Base-by-base conservation (phyloP, 2,113 vertebrate species). In the Tachysurus fulvidraco region DNA sequence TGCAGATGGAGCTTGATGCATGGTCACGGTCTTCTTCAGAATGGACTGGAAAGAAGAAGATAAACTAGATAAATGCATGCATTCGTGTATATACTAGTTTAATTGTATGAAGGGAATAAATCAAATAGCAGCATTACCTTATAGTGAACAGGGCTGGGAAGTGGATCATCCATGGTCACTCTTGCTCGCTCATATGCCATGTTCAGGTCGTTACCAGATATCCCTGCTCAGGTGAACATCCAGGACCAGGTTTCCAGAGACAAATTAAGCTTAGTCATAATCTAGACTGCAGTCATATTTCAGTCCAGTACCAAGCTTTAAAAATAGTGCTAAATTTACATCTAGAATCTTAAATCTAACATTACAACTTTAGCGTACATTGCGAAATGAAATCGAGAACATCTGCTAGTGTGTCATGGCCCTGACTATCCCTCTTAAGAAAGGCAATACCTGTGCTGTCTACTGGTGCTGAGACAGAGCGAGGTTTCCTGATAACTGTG, bases 11-110 rank as follows among this genome's bases (percentile, higher is more conserved):
- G 93, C 93, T 64, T 95, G 95, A 74, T 96, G 94, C 92, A 97
- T 95, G 0, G 95, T 95, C 92, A 97, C 96, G 0, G 90, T 96
- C 93, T 97, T 98, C 95, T 96, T 97, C 88, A 96, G 13, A 84
- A 91, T 97, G 0, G 96, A 92, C 97, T 98, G 85, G 5, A 89
- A 88, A 60, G 57, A 28, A 23, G 8, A 28, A 55, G 8, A 17
- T 13, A 41, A 16, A n/a, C 25, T 1, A 30, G 17, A 77, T 28
- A 50, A 65, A 71, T 52, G 36, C 46, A 79, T 36, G 1, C 50
- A 50, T 52, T 55, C 2, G n/a, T 65, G 21, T 28, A 64, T 55
- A 52, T 21, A 60, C 10, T 9, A 46, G 41, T 57, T n/a, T 50
- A 65, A 25, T 44, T 85, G 25, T 36, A 28, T 19, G 44, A 65